Percentiles rank a stretch among this genome's conserved stretches.
Evolutionary conservation across 2,888 invertebrate species (phyloP).

Genomic region (Tetropium fuscum): DNA sequence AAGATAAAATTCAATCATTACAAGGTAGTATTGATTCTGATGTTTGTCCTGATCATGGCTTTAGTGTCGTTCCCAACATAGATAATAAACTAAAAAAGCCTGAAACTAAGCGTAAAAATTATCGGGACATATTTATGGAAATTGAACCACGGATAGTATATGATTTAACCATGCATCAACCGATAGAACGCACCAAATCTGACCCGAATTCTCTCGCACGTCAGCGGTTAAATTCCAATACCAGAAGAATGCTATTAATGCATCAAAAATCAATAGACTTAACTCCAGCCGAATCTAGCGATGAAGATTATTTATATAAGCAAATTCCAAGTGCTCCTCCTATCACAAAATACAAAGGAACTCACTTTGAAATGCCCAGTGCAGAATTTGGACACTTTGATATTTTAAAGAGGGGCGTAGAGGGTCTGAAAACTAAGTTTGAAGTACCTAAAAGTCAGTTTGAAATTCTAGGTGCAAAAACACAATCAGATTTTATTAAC

Average conservation of each 20-base stretch:
- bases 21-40: constrained; percentile 68
- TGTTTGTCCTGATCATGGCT: constrained; percentile 53
- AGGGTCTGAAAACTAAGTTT: constrained; percentile 73
- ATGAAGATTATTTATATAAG: constrained; percentile 83
- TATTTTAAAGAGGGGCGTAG: constrained; percentile 66
- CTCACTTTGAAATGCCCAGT: constrained; percentile 65
- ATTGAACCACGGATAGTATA: constrained; percentile 76
- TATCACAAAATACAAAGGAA: constrained; percentile 72
- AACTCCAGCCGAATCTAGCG: constrained; percentile 87
- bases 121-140: constrained; percentile 67
- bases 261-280: constrained; percentile 89
- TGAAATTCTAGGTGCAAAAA: constrained; percentile 69
- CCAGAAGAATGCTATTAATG: constrained; percentile 83
- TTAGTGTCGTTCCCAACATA: constrained; percentile 60
- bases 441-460: constrained; percentile 81
- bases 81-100: constrained; percentile 49
- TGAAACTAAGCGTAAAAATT: constrained; percentile 57
- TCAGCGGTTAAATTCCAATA: constrained; percentile 78
- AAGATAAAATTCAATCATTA: constrained; percentile 79
- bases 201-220: constrained; percentile 85
- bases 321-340: constrained; percentile 80
- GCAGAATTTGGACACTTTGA: constrained; percentile 75
- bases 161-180: constrained; percentile 70
- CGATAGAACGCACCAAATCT: constrained; percentile 87
- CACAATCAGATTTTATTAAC: constrained; percentile 65